Conservation (phyloP, 2,888 invertebrate genomes). For the Tenthredo notha region DNA sequence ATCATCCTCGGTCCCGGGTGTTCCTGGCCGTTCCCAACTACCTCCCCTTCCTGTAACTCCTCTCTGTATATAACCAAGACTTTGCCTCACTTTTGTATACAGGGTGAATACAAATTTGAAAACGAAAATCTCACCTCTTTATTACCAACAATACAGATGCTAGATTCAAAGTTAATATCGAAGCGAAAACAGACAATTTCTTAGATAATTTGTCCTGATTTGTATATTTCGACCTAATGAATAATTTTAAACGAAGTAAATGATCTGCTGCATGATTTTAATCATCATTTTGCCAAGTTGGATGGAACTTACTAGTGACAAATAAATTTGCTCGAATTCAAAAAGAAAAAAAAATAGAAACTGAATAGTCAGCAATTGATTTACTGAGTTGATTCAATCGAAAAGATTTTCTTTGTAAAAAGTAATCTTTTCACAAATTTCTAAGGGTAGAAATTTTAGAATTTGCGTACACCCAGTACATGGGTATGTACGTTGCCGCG, state of each 20-base stretch:
- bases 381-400: too few relatives aligned
- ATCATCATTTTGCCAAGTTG: not conserved
- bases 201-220: not conserved
- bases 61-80: not conserved
- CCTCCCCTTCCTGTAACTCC: slow-evolving; percentile 5
- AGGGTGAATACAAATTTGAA: slow-evolving; percentile 25
- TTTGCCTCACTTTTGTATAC: slow-evolving; percentile 21
- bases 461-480: slow-evolving; percentile 17
- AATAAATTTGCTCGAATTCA: too few relatives aligned
- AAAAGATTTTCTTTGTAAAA: not conserved
- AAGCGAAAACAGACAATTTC: not conserved
- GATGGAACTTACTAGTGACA: too few relatives aligned
- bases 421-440: not conserved
- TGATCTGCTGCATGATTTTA: not conserved
- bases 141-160: not conserved
- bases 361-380: too few relatives aligned
- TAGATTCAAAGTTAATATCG: not conserved
- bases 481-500: not conserved
- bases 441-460: not conserved
- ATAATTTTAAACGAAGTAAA: not conserved
- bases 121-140: not conserved
- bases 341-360: too few relatives aligned
- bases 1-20: slow-evolving; percentile 51
- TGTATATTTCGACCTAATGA: not conserved
- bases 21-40: slow-evolving; percentile 24